A percentile compares a stretch with the other conserved stretches of the same genome.
Conservation (phyloP, 1,140 invertebrate genomes). For the Oscheius sp. region DNA sequence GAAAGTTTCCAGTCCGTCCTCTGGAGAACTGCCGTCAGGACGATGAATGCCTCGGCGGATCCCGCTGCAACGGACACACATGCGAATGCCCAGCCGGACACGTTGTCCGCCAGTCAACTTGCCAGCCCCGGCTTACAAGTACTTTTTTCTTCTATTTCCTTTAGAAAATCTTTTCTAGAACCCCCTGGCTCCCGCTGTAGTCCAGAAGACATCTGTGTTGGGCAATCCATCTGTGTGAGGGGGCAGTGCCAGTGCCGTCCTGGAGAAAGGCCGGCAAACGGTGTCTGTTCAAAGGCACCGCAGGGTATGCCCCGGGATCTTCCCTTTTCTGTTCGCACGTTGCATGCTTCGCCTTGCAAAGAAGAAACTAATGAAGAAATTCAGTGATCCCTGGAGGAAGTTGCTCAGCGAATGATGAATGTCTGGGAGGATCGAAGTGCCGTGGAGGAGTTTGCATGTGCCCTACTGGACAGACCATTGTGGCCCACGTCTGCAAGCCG, state of each 20-base stretch:
- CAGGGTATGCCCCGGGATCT: constrained; percentile 2
- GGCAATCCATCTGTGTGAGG: constrained; percentile 25
- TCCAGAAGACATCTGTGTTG: constrained; percentile 28
- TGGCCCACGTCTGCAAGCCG: constrained; percentile 1
- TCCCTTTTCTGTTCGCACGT: background rate
- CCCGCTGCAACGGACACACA: background rate
- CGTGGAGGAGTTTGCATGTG: constrained; percentile 22
- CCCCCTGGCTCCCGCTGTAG: constrained; percentile 12
- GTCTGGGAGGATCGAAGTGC: constrained; percentile 18
- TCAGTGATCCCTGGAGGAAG: constrained; percentile 16
- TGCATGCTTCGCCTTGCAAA: background rate
- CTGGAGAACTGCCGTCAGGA: background rate
- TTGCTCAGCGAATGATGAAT: constrained; percentile 11
- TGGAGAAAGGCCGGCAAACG: constrained; percentile 13
- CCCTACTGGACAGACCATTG: constrained; percentile 5
- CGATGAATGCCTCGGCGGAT: constrained; percentile 8
- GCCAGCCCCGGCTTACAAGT: background rate
- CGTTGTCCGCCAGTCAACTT: background rate
- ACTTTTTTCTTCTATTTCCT: background rate
- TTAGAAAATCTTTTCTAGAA: background rate
- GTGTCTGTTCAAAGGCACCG: constrained; percentile 11
- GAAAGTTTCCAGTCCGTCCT: background rate
- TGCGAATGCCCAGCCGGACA: constrained; percentile 7
- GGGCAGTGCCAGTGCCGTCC: constrained; percentile 22
- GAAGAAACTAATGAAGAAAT: background rate